A percentile compares a stretch with the other conserved stretches of the same genome.
Conservation (phyloP, 2,113 vertebrate species). For the Dasyprocta punctata region DNA sequence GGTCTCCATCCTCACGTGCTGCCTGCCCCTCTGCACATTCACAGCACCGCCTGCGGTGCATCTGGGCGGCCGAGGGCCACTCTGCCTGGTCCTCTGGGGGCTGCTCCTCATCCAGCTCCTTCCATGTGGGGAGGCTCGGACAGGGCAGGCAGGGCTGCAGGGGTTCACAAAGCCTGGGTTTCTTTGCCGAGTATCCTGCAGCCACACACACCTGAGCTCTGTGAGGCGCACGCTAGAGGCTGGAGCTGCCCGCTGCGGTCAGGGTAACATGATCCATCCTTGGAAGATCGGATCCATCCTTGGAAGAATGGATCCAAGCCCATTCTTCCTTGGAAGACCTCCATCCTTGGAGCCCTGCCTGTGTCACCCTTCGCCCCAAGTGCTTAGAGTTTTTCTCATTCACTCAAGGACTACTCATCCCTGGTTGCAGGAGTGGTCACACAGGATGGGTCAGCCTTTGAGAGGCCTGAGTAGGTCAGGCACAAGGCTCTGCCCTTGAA, state of each 20-base stretch:
- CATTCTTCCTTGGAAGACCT: neutral
- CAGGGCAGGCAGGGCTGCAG: neutral
- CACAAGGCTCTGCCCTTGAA: neutral
- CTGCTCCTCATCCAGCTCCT: neutral
- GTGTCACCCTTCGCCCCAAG: neutral
- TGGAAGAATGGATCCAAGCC: neutral
- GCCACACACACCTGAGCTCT: neutral
- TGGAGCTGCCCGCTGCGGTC: neutral
- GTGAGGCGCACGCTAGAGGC: neutral
- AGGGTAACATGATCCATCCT: neutral
- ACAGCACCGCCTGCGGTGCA: neutral
- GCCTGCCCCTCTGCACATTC: neutral
- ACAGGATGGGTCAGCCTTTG: neutral
- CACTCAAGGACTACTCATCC: no score
- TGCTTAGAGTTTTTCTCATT: neutral
- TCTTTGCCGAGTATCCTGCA: neutral
- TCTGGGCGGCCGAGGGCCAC: neutral
- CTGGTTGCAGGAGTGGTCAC: neutral
- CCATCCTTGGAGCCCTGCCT: neutral
- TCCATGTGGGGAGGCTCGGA: neutral
- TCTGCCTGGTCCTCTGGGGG: neutral
- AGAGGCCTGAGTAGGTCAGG: neutral
- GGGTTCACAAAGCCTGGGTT: neutral
- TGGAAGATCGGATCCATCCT: neutral
- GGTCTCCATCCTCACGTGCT: neutral